phyloP scores from a whole-genome alignment of 2,113 vertebrate genomes.

The Protobothrops mucrosquamatus region DNA sequence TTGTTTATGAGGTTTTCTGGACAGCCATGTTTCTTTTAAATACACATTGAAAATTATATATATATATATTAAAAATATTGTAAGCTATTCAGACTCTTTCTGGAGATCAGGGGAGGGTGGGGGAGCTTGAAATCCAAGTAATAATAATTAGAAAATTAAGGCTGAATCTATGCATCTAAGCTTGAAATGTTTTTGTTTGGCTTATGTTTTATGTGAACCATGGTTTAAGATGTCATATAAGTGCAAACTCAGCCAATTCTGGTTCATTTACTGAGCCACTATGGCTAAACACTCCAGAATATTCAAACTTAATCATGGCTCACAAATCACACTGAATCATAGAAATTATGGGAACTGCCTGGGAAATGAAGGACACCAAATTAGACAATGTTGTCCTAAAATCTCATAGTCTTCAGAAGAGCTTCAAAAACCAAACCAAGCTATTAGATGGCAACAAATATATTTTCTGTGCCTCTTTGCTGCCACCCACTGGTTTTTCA shows the following conservation, averaged over 20 bases:
- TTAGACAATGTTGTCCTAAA: background rate
- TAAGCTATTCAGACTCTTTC: background rate
- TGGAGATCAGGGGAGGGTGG: background rate
- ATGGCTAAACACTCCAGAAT: background rate
- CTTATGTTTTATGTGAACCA: background rate
- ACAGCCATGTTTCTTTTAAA: background rate
- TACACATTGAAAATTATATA: background rate
- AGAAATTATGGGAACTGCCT: background rate
- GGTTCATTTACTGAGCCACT: background rate
- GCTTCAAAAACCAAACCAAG: background rate
- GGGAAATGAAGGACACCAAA: background rate
- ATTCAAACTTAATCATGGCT: background rate
- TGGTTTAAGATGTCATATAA: background rate
- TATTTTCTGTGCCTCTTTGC: background rate
- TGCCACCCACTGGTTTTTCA: background rate
- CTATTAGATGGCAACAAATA: background rate
- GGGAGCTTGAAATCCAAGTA: background rate
- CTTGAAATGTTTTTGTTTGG: background rate
- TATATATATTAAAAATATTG: background rate
- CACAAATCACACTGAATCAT: background rate
- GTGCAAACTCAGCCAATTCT: background rate
- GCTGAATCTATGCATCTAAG: background rate
- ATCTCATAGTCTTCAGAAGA: background rate
- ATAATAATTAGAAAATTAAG: background rate
- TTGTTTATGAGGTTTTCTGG: background rate